A percentile compares a stretch with the other conserved stretches of the same genome.
These are phyloP conservation scores for Clytia hemisphaerica DNA, from an alignment of 30 jellyfish, hydroid and myxozoan genomes.

Conservation along the genomic window DNA sequence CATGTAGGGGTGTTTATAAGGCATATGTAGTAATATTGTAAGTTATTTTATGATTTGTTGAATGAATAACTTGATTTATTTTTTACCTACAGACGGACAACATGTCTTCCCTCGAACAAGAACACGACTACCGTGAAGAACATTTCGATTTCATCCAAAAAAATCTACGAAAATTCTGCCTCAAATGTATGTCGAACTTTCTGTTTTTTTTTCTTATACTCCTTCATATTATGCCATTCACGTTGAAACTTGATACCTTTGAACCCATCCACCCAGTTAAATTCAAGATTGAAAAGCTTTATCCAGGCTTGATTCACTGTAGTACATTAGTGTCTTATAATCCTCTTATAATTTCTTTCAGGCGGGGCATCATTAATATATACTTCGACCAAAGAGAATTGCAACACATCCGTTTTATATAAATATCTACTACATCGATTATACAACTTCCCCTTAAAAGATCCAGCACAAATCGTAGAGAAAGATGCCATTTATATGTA, in stretches of 20 bases:
- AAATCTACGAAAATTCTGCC: slow-evolving; percentile 65
- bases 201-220: background rate
- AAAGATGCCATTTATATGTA: slow-evolving; percentile 88
- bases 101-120: slow-evolving; percentile 78
- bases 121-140: slow-evolving; percentile 72
- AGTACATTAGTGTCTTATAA: background rate
- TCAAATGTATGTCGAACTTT: slow-evolving; percentile 68
- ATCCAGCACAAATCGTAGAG: slow-evolving; percentile 82
- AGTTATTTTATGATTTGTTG: background rate
- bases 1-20: too few relatives aligned
- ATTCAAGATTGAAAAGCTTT: background rate
- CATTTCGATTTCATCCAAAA: slow-evolving; percentile 92
- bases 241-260: background rate
- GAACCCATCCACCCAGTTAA: background rate
- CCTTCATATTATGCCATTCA: background rate
- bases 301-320: background rate
- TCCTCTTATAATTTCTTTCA: slow-evolving; percentile 18
- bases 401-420: slow-evolving; percentile 51
- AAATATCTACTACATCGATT: slow-evolving; percentile 69
- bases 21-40: too few relatives aligned
- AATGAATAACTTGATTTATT: background rate
- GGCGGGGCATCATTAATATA: slow-evolving; percentile 94
- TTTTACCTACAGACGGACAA: slow-evolving; percentile 53
- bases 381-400: slow-evolving; percentile 74
- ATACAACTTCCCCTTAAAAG: slow-evolving; percentile 67